phyloP scores from a whole-genome alignment of 2,113 vertebrate species.

The Pungitius pungitius region DNA sequence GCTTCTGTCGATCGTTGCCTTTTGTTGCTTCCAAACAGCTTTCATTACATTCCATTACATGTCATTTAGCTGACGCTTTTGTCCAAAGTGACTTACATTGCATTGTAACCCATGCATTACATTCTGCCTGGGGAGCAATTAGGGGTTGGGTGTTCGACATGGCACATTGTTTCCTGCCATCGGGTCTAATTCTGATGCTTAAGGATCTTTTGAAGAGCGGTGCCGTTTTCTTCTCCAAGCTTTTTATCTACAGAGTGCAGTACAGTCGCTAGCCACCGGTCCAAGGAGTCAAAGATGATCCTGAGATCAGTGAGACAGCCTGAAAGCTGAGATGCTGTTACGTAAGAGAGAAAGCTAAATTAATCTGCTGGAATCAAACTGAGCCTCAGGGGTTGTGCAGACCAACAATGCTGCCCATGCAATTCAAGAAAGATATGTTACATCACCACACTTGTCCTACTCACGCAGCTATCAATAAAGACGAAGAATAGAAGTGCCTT shows the following conservation, averaged over 20 bases:
- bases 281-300: slow-evolving; percentile 71
- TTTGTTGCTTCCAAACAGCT: slow-evolving; percentile 24
- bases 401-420: slow-evolving; percentile 71
- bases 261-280: slow-evolving; percentile 69
- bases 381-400: slow-evolving; percentile 61
- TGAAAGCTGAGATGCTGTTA: slow-evolving; percentile 73
- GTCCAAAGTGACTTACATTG: too few species aligned
- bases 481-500: slow-evolving; percentile 39
- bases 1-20: slow-evolving; percentile 1
- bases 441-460: slow-evolving; percentile 65
- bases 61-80: too few species aligned
- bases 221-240: slow-evolving; percentile 52
- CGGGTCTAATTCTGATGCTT: slow-evolving; percentile 53
- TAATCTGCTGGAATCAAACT: slow-evolving; percentile 75
- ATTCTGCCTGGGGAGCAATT: too few species aligned
- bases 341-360: slow-evolving; percentile 75
- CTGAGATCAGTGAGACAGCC: slow-evolving; percentile 61
- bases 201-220: slow-evolving; percentile 40
- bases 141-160: too few species aligned
- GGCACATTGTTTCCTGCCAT: too few species aligned
- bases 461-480: slow-evolving; percentile 64
- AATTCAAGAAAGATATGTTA: slow-evolving; percentile 73
- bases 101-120: too few species aligned
- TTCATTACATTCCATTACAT: too few species aligned
- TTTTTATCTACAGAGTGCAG: slow-evolving; percentile 54